These are phyloP conservation scores for Fukomys damarensis DNA, from an alignment of 2,113 vertebrate species.

Conservation along the genomic window DNA sequence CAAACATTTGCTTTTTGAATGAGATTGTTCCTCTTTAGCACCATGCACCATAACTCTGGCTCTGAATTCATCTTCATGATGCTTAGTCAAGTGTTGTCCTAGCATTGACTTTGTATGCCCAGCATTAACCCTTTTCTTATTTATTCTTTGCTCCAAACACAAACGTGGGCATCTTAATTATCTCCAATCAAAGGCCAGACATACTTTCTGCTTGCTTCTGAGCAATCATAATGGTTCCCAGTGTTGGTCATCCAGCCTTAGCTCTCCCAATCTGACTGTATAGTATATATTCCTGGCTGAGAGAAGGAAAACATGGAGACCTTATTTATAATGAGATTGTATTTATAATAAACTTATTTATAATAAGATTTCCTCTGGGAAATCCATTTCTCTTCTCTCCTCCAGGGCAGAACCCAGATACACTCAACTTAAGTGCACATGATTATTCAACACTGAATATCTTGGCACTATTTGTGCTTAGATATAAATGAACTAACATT, in stretches of 20 bases:
- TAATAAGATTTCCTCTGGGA: neutral
- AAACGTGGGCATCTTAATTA: neutral
- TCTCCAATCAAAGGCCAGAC: neutral
- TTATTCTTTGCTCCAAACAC: neutral
- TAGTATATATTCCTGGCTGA: neutral
- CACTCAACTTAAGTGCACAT: neutral
- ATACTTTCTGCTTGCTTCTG: neutral
- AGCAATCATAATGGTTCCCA: neutral
- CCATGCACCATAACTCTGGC: neutral
- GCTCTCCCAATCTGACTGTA: neutral
- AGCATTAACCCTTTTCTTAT: neutral
- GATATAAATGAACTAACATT: neutral
- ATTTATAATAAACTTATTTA: too few species aligned
- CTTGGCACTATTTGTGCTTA: neutral
- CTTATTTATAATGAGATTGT: neutral
- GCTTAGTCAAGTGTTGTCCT: neutral
- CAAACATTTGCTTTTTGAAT: neutral
- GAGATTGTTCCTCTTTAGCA: neutral
- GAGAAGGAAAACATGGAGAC: neutral
- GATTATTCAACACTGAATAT: neutral
- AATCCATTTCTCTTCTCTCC: neutral
- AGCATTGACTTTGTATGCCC: neutral
- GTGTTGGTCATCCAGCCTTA: neutral
- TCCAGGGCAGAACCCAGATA: neutral
- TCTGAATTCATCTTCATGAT: neutral